A percentile compares a stretch with the other conserved stretches of the same genome.
These are phyloP conservation scores for Hippasteria phrygiana DNA, from an alignment of 53 echinoderm and acorn worm genomes.

Conservation along the genomic window DNA sequence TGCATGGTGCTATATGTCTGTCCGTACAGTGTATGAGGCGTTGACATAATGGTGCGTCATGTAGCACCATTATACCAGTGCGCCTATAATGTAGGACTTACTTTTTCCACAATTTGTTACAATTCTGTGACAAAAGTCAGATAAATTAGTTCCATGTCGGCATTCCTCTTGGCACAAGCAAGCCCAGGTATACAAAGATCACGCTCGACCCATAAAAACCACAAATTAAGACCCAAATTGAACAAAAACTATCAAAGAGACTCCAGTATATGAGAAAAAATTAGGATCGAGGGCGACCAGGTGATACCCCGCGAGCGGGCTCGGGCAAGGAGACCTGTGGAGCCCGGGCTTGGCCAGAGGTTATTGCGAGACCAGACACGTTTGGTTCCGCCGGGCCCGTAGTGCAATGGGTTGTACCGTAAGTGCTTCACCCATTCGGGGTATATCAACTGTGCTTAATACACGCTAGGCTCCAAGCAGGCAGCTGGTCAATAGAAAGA, in stretches of 20 bases:
- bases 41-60: background rate
- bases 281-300: constrained; percentile 34
- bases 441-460: constrained; percentile 18
- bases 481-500: constrained; percentile 10
- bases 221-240: constrained; percentile 40
- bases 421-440: constrained; percentile 25
- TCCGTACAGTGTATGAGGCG: background rate
- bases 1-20: background rate
- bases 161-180: constrained; percentile 18
- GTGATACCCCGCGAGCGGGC: constrained; percentile 41
- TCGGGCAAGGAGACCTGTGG: constrained; percentile 12
- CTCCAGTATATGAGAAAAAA: constrained; percentile 7
- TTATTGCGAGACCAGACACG: constrained; percentile 57
- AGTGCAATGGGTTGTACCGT: background rate
- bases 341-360: constrained; percentile 48
- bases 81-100: background rate
- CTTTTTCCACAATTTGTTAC: constrained; percentile 18
- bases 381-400: constrained; percentile 28
- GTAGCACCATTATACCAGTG: background rate
- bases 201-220: constrained; percentile 27
- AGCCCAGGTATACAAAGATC: constrained; percentile 33
- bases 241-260: background rate
- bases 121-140: constrained; percentile 41
- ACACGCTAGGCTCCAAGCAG: constrained; percentile 5
- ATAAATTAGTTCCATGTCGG: constrained; percentile 18